phyloP scores from a whole-genome alignment of 2,888 invertebrate species.

The Gibbula magus region DNA sequence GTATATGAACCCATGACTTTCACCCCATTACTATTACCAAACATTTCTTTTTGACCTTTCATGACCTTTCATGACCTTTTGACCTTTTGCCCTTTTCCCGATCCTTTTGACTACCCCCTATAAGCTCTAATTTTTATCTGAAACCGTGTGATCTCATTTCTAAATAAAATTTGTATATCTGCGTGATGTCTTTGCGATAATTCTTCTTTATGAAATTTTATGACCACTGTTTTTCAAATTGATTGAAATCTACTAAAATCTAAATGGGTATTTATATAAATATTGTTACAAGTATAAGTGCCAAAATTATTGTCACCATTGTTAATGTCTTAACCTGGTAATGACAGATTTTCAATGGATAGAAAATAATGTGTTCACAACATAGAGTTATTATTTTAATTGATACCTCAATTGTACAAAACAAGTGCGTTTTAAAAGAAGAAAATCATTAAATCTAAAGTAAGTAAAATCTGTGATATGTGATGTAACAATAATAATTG shows the following conservation, averaged over 20 bases:
- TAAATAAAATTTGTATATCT: neutral
- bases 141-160: neutral
- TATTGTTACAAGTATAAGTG: no score
- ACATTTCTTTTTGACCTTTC: no score
- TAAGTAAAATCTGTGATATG: neutral
- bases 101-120: neutral
- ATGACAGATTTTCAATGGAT: no score
- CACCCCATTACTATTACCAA: neutral
- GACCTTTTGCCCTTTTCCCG: neutral
- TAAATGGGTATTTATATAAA: no score
- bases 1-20: neutral
- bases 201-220: no score
- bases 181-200: no score
- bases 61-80: neutral
- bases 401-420: no score
- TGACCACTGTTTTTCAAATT: neutral
- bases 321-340: no score
- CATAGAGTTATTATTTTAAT: no score
- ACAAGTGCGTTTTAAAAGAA: neutral
- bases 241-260: no score
- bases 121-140: neutral
- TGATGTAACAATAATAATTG: neutral
- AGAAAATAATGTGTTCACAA: no score
- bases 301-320: no score
- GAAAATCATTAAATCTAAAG: neutral